Conservation (phyloP, 2,113 vertebrate species). For the Oceanodroma tethys region DNA sequence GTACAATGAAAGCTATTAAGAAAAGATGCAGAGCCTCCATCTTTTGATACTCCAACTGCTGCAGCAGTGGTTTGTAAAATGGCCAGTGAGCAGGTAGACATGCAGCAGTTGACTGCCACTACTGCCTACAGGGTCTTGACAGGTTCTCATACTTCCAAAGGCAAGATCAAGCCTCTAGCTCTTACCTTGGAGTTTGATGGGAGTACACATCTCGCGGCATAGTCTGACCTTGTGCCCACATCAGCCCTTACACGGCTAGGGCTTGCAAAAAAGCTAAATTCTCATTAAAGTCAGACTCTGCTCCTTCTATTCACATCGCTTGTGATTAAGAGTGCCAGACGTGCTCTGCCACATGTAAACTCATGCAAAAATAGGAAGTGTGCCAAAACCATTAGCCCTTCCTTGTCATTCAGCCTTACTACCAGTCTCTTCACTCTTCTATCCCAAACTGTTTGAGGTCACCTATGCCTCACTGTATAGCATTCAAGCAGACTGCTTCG, state of each 20-base stretch:
- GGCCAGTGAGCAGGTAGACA: background rate
- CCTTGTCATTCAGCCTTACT: background rate
- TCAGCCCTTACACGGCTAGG: background rate
- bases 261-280: background rate
- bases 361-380: background rate
- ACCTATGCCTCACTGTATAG: background rate
- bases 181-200: too few relatives aligned
- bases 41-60: background rate
- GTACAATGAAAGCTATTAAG: background rate
- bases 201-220: background rate
- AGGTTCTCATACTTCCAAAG: background rate
- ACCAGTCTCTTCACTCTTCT: background rate
- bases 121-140: background rate
- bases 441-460: background rate
- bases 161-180: background rate
- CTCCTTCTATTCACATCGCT: background rate
- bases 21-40: background rate
- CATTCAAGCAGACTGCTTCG: background rate
- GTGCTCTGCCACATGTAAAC: background rate
- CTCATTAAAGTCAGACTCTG: background rate
- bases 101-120: fast-evolving
- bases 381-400: background rate
- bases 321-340: background rate
- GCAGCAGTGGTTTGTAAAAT: background rate
- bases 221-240: background rate